A percentile compares a stretch with the other conserved stretches of the same genome.
Evolutionary conservation across 2,113 vertebrate species (phyloP).

Genomic region (Himantopus leucocephalus): DNA sequence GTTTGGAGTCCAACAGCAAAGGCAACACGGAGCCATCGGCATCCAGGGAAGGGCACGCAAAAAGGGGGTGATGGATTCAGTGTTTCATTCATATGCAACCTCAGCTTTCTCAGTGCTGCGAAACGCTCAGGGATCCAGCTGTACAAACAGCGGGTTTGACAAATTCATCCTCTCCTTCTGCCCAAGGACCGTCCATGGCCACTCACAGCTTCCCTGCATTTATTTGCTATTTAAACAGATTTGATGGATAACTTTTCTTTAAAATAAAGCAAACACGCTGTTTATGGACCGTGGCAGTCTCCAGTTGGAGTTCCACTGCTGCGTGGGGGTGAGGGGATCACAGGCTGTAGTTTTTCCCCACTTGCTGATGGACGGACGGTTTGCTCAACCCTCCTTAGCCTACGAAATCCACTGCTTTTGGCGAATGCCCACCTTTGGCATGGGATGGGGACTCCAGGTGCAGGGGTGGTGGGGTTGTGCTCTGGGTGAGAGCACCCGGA

Average conservation of each 20-base stretch:
- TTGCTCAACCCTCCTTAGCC: background rate
- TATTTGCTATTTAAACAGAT: constrained; percentile 11
- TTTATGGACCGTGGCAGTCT: background rate
- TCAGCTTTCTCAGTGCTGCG: background rate
- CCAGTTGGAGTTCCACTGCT: background rate
- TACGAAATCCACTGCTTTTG: background rate
- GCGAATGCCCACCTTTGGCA: no score
- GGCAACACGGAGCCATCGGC: accelerated
- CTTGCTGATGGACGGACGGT: background rate
- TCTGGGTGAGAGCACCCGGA: background rate
- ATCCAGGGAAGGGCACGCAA: background rate
- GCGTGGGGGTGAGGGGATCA: background rate
- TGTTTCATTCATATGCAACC: background rate
- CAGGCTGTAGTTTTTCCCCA: background rate
- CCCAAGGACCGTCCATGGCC: background rate
- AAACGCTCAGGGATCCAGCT: background rate
- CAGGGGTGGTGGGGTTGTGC: background rate
- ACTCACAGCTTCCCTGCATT: background rate
- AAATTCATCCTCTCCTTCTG: constrained; percentile 34
- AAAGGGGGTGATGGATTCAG: background rate
- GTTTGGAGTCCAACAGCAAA: background rate
- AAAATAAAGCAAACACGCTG: background rate
- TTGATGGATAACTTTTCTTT: constrained; percentile 10
- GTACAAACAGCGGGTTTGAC: constrained; percentile 21
- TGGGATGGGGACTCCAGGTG: accelerated